Base-by-base conservation (phyloP, 1,140 invertebrate species). In the Condylostylus longicornis region DNA sequence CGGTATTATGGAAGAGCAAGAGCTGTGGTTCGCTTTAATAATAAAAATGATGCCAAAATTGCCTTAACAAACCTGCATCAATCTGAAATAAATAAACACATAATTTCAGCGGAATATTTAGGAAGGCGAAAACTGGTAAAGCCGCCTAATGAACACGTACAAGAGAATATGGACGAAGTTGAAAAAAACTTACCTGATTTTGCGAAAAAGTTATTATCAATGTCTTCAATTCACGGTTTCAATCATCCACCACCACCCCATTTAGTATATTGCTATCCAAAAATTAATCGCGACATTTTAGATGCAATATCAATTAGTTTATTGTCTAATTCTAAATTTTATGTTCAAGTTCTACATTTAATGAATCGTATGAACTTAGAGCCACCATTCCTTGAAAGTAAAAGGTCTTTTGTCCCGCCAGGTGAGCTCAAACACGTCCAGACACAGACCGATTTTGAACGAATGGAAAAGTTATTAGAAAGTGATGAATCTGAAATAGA, bases 281-380 rank as follows among this genome's bases (percentile, higher is more conserved):
- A 75, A 34, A 75, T 84, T 13, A 82, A 73, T 32, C 65, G 67
- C 35, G 65, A 71, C 29, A 82, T 79, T 37, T 64, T 89, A 18
- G 66, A 75, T 23, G 85, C 86, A 53, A 90, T 95, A 43, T 70
- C 75, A 5, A 70, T 80, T 60, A 71, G 77, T 32, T 57, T 93
- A 30, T 66, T 78, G 36, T 67, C 68, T 27, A 74, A 84, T 48
- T 78, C 79, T 30, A 73, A 76, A 46, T 85, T 94, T 60, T 94
- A 94, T 55, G 76, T 70, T 17, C 88, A 83, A 70, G 79, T 85
- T 5, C 54, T 94, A 33, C 88, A 95, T 69, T 67, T 96, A 20
- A 94, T 95, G 88, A 94, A 94, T 54, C 88, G 82, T 66, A 91
- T 96, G 87, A 86, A 82, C 61, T 55, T 94, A 30, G 79, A 82